Percentiles rank a stretch among this genome's conserved stretches.
Evolutionary conservation across 2,888 invertebrate species (phyloP).

Genomic region (Stenotaenia linearis): DNA sequence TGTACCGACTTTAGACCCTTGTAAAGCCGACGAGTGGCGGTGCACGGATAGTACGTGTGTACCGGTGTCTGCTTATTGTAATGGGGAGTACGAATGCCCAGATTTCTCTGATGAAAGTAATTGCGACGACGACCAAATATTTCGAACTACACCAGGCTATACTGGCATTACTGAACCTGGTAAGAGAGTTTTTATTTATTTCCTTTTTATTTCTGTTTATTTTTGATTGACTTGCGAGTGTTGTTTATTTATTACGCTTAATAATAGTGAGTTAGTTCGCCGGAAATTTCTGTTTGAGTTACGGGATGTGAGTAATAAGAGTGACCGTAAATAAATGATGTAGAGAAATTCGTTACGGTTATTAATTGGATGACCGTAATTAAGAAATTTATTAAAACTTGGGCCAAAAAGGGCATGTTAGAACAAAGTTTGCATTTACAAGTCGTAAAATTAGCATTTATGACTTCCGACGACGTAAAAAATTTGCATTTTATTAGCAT

Average conservation of each 20-base stretch:
- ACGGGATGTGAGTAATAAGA: not conserved
- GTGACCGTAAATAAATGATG: not conserved
- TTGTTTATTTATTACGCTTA: not conserved
- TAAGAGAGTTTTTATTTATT: not conserved
- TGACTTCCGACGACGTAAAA: no score
- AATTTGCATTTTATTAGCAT: no score
- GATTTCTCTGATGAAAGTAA: conserved; percentile 57
- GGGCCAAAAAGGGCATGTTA: not conserved
- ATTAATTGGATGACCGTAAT: not conserved
- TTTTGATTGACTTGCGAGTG: not conserved
- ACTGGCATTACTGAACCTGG: no score
- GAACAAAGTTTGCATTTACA: no score
- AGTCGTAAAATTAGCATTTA: no score
- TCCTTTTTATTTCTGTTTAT: not conserved
- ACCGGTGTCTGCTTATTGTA: conserved; percentile 58
- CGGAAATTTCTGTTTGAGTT: not conserved
- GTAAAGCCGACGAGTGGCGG: conserved; percentile 53
- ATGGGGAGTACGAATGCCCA: conserved; percentile 60
- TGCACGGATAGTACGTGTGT: conserved; percentile 62
- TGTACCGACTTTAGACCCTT: not conserved
- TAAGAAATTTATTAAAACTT: not conserved
- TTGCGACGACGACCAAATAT: conserved; percentile 47
- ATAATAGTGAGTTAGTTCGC: not conserved
- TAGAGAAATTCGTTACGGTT: not conserved
- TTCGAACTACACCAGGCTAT: not conserved